Base-by-base conservation (phyloP, 2,797 vertebrate species). In the Melanotaenia maccullochi region DNA sequence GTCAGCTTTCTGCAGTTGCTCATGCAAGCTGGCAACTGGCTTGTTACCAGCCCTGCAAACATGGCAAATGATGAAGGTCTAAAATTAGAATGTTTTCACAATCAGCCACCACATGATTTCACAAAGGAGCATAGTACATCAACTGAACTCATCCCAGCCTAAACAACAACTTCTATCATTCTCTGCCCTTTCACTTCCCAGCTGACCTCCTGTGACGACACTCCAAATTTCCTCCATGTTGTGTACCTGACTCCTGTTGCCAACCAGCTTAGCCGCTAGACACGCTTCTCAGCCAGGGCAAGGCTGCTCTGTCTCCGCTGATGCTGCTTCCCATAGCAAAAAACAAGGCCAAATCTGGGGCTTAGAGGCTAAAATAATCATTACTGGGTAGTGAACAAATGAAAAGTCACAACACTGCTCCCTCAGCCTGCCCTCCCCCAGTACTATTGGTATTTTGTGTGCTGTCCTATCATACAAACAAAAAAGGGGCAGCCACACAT, bases 1-100 rank as follows among this genome's bases (percentile, higher is more conserved):
- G 92, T 94, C 93, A 90, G 84, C 90, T 94, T 93, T 93, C 89
- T 84, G 90, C 85, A 86, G 90, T 93, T 93, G 92, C 94, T 94
- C 92, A 93, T 93, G 90, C 90, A 92, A 91, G 86, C 90, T 92
- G 92, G 89, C 79, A 79, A 90, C 83, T 89, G 90, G 89, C 90
- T 90, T 85, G 88, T 91, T 88, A 89, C 85, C 89, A 89, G 75
- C 79, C 40, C 73, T 70, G 81, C 78, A 85, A 91, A 90, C 89
- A 89, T 85, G 80, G 79, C 88, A 78, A 82, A 78, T 47, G 73
- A 80, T 65, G 65, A 57, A 70, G 71, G 70, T 79, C 86, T 92
- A 89, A 88, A 89, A 92, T 92, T 90, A 86, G 88, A 90, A 90
- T 71, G 85, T 32, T 42, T 69, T 84, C 78, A 86, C 72, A 60